These are phyloP conservation scores for Sceloporus undulatus DNA, from an alignment of 2,113 vertebrate genomes.

Conservation along the genomic window DNA sequence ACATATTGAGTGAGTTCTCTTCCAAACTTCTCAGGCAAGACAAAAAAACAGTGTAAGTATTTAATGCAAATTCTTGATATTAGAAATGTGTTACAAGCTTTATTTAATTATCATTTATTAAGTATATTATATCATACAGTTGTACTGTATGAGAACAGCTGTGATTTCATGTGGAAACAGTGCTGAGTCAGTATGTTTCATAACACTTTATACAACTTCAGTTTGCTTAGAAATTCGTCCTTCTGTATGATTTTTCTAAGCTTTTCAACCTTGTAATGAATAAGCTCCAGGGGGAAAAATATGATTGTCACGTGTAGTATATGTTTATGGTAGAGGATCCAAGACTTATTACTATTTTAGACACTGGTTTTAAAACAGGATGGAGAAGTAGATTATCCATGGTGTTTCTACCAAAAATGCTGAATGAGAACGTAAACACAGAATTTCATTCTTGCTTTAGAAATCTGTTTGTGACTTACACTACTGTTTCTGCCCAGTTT, in stretches of 20 bases:
- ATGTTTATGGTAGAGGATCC: not conserved
- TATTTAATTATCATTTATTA: not conserved
- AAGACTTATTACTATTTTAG: not conserved
- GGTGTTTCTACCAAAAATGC: not conserved
- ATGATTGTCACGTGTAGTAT: not conserved
- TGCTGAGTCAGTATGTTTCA: not conserved
- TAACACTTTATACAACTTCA: not conserved
- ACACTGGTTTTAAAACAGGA: not conserved
- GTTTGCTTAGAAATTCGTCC: not conserved
- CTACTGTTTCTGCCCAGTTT: not conserved
- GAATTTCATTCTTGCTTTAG: not conserved
- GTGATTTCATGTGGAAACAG: not conserved
- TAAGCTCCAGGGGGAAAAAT: not conserved
- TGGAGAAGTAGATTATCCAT: not conserved
- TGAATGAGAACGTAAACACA: not conserved
- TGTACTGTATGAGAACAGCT: not conserved
- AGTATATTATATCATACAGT: not conserved
- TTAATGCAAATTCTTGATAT: conserved; percentile 34
- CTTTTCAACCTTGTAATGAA: not conserved
- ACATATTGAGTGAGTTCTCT: conserved; percentile 98
- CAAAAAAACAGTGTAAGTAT: conserved; percentile 99
- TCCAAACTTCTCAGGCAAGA: conserved; percentile 98
- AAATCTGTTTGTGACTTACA: not conserved
- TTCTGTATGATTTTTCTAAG: not conserved
- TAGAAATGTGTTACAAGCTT: conserved; percentile 12